A percentile compares a stretch with the other conserved stretches of the same genome.
phyloP scores from a whole-genome alignment of 2,113 vertebrate species.

The Neoarius graeffei region DNA sequence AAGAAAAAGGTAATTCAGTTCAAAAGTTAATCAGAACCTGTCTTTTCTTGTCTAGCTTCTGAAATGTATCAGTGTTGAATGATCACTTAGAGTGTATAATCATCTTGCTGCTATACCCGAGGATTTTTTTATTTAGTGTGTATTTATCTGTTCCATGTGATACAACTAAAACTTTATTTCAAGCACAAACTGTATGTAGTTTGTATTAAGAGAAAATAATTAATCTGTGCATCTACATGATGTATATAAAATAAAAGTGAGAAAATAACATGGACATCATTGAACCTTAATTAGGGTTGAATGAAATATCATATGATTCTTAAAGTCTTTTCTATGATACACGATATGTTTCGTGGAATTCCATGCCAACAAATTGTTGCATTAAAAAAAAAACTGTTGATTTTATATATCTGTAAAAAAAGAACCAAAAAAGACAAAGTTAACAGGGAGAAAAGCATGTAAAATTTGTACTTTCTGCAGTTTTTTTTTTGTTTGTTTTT shows the following conservation, averaged over 20 bases:
- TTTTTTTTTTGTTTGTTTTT: neutral
- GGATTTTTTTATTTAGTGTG: neutral
- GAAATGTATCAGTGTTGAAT: neutral
- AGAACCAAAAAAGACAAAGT: too few relatives aligned
- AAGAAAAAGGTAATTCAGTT: slow-evolving; percentile 15
- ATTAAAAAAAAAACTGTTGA: too few relatives aligned
- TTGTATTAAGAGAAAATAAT: neutral
- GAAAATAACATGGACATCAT: too few relatives aligned
- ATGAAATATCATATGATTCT: too few relatives aligned
- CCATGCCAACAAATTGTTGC: neutral
- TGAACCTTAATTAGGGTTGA: too few relatives aligned
- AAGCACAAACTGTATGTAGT: neutral
- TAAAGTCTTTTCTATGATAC: neutral
- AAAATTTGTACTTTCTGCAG: neutral
- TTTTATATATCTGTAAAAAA: too few relatives aligned
- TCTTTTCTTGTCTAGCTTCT: neutral
- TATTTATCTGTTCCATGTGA: neutral
- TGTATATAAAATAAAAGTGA: too few relatives aligned
- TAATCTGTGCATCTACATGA: too few relatives aligned
- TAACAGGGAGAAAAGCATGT: too few relatives aligned
- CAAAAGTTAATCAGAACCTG: neutral
- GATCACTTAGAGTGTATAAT: neutral
- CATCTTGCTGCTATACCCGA: neutral
- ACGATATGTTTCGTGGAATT: neutral
- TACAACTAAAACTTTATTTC: neutral